phyloP scores from a whole-genome alignment of 1,140 invertebrate species.

The Drosophila truncata region DNA sequence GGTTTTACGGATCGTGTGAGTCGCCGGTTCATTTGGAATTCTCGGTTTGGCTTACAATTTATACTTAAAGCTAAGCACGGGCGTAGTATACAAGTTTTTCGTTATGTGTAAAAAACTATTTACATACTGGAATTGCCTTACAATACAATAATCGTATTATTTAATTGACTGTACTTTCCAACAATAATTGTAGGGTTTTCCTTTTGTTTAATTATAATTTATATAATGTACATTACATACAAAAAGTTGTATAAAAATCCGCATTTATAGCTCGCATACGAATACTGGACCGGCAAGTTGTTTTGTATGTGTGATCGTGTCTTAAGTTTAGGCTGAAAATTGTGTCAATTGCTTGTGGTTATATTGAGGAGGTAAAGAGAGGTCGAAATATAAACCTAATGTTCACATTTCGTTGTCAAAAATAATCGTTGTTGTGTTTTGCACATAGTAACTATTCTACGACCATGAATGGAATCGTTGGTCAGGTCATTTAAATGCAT shows the following conservation, averaged over 20 bases:
- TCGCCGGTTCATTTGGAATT: constrained; percentile 40
- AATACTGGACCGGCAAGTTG: constrained; percentile 82
- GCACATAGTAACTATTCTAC: constrained; percentile 14
- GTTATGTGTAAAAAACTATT: constrained; percentile 57
- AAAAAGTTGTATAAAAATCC: constrained; percentile 55
- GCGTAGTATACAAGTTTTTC: constrained; percentile 62
- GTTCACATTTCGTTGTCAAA: constrained; percentile 65
- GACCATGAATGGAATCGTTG: constrained; percentile 22
- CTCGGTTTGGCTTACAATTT: constrained; percentile 33
- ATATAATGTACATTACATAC: constrained; percentile 57
- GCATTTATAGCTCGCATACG: constrained; percentile 30
- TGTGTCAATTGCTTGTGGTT: constrained; percentile 36
- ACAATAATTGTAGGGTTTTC: constrained; percentile 36
- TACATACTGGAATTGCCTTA: constrained; percentile 51
- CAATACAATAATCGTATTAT: constrained; percentile 41
- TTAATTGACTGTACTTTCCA: constrained; percentile 69
- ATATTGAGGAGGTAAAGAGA: constrained; percentile 20
- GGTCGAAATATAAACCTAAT: constrained; percentile 47
- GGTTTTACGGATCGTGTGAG: constrained; percentile 22
- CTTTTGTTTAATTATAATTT: constrained; percentile 23
- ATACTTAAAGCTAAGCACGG: constrained; percentile 42
- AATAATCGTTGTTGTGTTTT: constrained; percentile 6
- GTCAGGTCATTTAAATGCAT: constrained; percentile 31
- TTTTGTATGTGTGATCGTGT: constrained; percentile 52
- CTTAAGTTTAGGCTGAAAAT: constrained; percentile 49